A percentile compares a stretch with the other conserved stretches of the same genome.
Evolutionary conservation across 2,113 vertebrate genomes (phyloP).

Genomic region (Meleagris gallopavo): DNA sequence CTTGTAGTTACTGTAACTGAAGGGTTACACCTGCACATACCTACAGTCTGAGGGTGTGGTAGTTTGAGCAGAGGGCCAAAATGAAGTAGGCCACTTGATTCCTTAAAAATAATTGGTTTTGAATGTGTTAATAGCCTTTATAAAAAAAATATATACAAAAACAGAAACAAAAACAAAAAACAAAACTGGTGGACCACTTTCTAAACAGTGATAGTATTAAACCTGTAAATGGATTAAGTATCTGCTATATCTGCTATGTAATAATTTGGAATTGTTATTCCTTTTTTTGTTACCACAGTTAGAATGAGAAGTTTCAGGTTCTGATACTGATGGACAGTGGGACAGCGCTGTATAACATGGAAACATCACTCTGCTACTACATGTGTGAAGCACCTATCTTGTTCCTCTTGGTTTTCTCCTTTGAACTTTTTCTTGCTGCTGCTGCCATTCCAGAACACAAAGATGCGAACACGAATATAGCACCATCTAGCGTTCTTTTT

Average conservation of each 20-base stretch:
- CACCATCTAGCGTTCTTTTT: slow-evolving; percentile 61
- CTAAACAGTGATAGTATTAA: background rate
- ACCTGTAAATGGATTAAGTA: background rate
- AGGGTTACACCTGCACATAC: background rate
- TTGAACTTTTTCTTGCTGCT: background rate
- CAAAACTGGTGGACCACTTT: background rate
- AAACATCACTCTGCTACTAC: background rate
- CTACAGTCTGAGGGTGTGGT: background rate
- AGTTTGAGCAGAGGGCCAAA: background rate
- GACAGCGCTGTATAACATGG: background rate
- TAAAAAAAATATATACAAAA: background rate
- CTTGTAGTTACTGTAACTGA: background rate
- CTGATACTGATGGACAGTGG: background rate
- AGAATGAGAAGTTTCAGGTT: background rate
- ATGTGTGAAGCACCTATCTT: accelerated
- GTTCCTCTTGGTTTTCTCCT: background rate
- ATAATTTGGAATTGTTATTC: background rate
- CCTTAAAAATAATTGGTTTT: background rate
- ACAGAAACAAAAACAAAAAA: too few relatives aligned
- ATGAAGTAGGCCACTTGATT: background rate
- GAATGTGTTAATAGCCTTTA: background rate
- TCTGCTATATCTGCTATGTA: background rate
- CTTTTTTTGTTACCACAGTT: background rate
- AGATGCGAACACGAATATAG: background rate
- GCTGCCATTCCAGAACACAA: accelerated